phyloP scores from a whole-genome alignment of 2,888 invertebrate genomes.

The Drosophila atripex region DNA sequence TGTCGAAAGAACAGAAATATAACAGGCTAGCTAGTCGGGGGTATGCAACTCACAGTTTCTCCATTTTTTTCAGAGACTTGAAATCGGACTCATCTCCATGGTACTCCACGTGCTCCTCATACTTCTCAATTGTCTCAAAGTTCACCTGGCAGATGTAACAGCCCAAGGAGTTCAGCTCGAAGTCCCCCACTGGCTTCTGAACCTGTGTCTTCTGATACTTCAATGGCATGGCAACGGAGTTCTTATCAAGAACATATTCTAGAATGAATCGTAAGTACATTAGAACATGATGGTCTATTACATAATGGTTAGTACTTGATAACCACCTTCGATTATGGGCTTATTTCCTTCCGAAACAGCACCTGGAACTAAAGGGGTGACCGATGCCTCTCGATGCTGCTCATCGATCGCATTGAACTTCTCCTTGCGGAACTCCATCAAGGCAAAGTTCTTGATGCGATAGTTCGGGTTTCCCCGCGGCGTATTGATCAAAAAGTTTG shows the following conservation, averaged over 20 bases:
- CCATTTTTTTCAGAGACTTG: constrained; percentile 62
- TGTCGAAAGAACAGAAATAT: constrained; percentile 24
- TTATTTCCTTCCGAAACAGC: constrained; percentile 9
- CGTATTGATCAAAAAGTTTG: constrained; percentile 71
- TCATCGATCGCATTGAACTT: constrained; percentile 69
- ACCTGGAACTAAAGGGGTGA: constrained; percentile 15
- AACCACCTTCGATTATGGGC: constrained; percentile 37
- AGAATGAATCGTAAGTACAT: not conserved
- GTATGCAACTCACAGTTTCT: constrained; percentile 55
- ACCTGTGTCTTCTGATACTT: constrained; percentile 68
- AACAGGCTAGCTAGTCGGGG: not conserved
- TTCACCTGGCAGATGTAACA: constrained; percentile 81
- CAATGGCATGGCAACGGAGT: constrained; percentile 51
- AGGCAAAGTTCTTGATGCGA: constrained; percentile 54
- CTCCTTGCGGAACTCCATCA: constrained; percentile 71
- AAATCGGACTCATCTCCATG: constrained; percentile 81
- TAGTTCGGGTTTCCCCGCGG: constrained; percentile 55
- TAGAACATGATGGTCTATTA: not conserved
- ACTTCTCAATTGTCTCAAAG: constrained; percentile 68
- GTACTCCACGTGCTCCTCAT: constrained; percentile 77
- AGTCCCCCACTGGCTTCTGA: constrained; percentile 47
- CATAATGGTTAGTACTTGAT: too few species aligned
- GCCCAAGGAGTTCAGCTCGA: constrained; percentile 68
- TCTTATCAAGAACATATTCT: constrained; percentile 61
- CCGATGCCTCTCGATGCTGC: constrained; percentile 37